phyloP scores from a whole-genome alignment of 2,888 invertebrate species.

The Agrypnus murinus region DNA sequence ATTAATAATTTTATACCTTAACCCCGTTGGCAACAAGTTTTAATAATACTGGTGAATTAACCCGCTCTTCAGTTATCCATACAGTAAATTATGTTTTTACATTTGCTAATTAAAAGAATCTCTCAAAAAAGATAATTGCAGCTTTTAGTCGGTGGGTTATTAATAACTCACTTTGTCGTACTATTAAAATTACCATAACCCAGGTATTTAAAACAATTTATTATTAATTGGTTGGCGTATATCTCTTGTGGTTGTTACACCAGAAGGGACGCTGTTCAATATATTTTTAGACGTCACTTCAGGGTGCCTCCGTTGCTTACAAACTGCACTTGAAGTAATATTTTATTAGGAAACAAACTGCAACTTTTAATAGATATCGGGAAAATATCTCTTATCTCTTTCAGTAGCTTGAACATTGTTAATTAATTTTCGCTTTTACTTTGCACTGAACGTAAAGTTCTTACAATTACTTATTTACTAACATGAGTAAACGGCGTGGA shows the following conservation, averaged over 20 bases:
- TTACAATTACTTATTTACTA: slow-evolving; percentile 28
- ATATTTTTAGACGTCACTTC: slow-evolving; percentile 47
- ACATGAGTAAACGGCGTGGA: slow-evolving; percentile 20
- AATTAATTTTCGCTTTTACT: slow-evolving; percentile 30
- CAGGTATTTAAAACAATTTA: slow-evolving; percentile 61
- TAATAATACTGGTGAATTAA: slow-evolving; percentile 43
- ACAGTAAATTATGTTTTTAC: slow-evolving; percentile 56
- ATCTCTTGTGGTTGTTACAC: slow-evolving; percentile 38
- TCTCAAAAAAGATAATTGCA: slow-evolving; percentile 54
- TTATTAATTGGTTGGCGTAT: slow-evolving; percentile 59
- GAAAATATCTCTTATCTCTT: slow-evolving; percentile 28
- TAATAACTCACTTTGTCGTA: slow-evolving; percentile 60
- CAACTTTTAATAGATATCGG: slow-evolving; percentile 29
- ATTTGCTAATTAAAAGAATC: slow-evolving; percentile 57
- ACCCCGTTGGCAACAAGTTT: slow-evolving; percentile 27
- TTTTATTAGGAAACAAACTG: slow-evolving; percentile 24
- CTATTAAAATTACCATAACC: slow-evolving; percentile 57
- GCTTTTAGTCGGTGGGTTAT: slow-evolving; percentile 54
- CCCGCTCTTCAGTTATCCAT: slow-evolving; percentile 37
- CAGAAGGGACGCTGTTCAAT: slow-evolving; percentile 38
- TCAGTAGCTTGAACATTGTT: slow-evolving; percentile 31
- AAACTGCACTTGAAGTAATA: slow-evolving; percentile 22
- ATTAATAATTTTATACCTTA: slow-evolving; percentile 46
- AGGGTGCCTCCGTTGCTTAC: slow-evolving; percentile 34
- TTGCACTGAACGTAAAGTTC: slow-evolving; percentile 9